Evolutionary conservation across 2,888 invertebrate species (phyloP), one percentile per base, ranked within the genome.

Genomic region (Campoplex capitator): DNA sequence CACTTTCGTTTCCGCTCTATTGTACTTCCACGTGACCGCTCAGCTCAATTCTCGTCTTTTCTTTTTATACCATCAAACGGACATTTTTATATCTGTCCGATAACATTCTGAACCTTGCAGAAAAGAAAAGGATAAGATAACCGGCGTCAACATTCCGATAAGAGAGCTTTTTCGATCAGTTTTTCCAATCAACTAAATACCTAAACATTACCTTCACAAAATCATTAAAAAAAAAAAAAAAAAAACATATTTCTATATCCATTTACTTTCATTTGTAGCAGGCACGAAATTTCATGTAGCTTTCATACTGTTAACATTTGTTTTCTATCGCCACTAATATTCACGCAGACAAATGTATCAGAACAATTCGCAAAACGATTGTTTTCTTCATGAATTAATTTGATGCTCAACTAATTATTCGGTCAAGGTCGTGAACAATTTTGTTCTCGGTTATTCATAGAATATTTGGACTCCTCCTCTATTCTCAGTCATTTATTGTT

Each of bases 11-110:
- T 45, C 62, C 28, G 28, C 16, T 62, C n/a, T 9, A 42, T 75
- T 45, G 58, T 81, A 32, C 62, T 73, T 23, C 48, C 35, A 54
- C 68, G 70, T 76, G 38, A 58, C 70, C 23, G 28, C n/a, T 51
- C 58, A 45, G 28, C 68, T 70, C 48, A 9, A 51, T 42, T 62
- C 35, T 67, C 8, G 18, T n/a, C 7, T 42, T 62, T 54, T 42
- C n/a, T 70, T 68, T 62, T 18, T 67, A 58, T 77, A 4, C 38
- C 32, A 54, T 68, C 13, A 38, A 80, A 83, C 75, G 58, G 54
- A 74, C 68, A 23, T 42, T 58, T 58, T 45, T 45, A 23, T 65
- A 28, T n/a, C n/a, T 18, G 48, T 48, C 28, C 38, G 51, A 38
- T n/a, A n/a, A 42, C 7, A 54, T 13, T 74, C 38, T 6, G 38